Percentiles rank a stretch among this genome's conserved stretches.
These are phyloP conservation scores for Cariama cristata DNA, from an alignment of 2,113 vertebrate genomes.

Conservation along the genomic window DNA sequence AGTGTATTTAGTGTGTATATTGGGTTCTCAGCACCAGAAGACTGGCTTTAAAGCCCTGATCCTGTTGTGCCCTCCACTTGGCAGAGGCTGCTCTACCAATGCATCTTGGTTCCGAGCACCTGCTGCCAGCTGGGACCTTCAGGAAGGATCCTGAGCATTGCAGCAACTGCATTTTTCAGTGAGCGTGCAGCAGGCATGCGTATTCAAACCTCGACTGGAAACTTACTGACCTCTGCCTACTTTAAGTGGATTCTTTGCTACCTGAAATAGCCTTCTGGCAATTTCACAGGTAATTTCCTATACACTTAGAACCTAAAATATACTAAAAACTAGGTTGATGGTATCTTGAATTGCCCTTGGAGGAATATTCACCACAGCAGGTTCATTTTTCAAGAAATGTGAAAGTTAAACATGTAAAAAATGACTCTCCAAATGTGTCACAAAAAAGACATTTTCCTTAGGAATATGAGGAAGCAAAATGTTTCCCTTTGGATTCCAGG, in stretches of 20 bases:
- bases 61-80: neutral
- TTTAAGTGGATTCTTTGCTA: neutral
- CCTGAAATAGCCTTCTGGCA: neutral
- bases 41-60: neutral
- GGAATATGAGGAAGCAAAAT: neutral
- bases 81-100: neutral
- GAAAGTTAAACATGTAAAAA: conserved; percentile 5
- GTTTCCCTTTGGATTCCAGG: conserved; percentile 1
- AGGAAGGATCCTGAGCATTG: neutral
- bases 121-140: neutral
- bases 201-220: neutral
- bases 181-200: neutral
- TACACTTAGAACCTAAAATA: neutral
- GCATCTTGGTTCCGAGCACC: neutral
- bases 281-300: conserved; percentile 18
- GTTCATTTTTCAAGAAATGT: neutral
- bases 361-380: neutral
- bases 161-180: neutral
- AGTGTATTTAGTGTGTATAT: rapidly evolving
- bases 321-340: neutral
- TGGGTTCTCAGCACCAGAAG: neutral
- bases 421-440: neutral
- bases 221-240: neutral
- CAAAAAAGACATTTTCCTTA: neutral
- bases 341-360: neutral